Base-by-base conservation (phyloP, 1,140 invertebrate genomes). In the Himalopsyche phryganea region DNA sequence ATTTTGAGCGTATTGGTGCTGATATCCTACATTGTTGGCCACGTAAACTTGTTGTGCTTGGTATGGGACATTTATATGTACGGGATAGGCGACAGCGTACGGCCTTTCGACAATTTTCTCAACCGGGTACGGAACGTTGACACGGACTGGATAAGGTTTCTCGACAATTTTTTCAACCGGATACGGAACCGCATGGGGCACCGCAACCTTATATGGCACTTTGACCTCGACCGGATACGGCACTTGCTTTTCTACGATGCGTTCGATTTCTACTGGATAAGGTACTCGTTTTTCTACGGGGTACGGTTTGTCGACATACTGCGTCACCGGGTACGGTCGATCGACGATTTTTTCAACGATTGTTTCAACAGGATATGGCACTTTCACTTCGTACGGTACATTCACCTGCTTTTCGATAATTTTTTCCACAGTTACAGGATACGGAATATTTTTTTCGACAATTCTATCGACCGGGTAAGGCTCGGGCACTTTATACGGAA, bases 181-280 rank as follows among this genome's bases (percentile, higher is more conserved):
- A 9, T 80, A 71, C 11, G 60, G 48, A 7, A 65, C 68, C 41
- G 75, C 69, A 11, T 47, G 32, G 17, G 56, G 32, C 10, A 54
- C 55, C 54, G 58, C 55, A 6, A 58, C 51, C 50, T 58, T 58
- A 40, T 58, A 58, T 17, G 61, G 61, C 19, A 79, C 69, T 11
- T 74, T 69, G 28, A 80, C 69, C 54, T 84, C 74, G 0, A 83
- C 71, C 1, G 75, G 71, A 62, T 81, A 81, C 6, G 79, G 81
- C 40, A 77, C 73, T 70, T 70, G 78, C 66, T 71, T 75, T 53
- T 76, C 74, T 1, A 76, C 69, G 9, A 74, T 72, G 52, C 67
- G 73, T 40, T 74, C 71, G 1, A 76, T 66, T 60, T 76, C 71
- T 0, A 81, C 72, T 0, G 79, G 78, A 64, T 81, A 80, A 1